phyloP scores from a whole-genome alignment of 2,888 invertebrate genomes.

The Nephrotoma flavescens region DNA sequence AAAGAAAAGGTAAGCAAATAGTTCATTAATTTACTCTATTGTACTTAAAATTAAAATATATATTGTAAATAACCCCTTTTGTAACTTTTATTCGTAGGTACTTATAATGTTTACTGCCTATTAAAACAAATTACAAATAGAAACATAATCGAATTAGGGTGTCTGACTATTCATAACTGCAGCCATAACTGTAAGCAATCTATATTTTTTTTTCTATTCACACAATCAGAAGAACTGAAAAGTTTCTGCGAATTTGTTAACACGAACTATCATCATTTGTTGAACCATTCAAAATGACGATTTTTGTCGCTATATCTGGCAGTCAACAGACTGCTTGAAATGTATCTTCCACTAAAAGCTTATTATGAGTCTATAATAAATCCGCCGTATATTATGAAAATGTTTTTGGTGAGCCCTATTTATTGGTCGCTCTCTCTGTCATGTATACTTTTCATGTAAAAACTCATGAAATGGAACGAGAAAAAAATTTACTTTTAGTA shows the following conservation, averaged over 20 bases:
- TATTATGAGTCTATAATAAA: not conserved
- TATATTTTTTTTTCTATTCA: not conserved
- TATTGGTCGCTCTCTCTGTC: not conserved
- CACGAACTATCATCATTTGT: not conserved
- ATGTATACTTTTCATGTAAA: not conserved
- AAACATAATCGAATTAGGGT: not conserved
- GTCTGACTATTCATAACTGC: not conserved
- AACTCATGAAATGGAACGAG: not conserved
- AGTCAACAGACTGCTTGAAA: not conserved
- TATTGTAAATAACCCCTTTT: not conserved
- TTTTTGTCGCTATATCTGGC: not conserved
- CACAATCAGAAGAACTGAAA: not conserved
- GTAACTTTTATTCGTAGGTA: not conserved
- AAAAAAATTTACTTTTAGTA: not conserved
- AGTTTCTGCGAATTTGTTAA: not conserved
- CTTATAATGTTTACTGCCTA: not conserved
- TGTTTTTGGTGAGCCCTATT: too few relatives aligned
- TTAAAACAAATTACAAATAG: not conserved
- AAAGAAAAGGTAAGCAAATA: not conserved
- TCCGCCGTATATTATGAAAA: not conserved
- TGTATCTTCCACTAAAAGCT: not conserved
- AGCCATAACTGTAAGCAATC: not conserved
- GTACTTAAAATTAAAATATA: too few relatives aligned
- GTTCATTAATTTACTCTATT: not conserved
- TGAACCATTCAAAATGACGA: not conserved